Percentiles rank a stretch among this genome's conserved stretches.
Evolutionary conservation across 2,113 vertebrate species (phyloP).

Genomic region (Phycodurus eques): DNA sequence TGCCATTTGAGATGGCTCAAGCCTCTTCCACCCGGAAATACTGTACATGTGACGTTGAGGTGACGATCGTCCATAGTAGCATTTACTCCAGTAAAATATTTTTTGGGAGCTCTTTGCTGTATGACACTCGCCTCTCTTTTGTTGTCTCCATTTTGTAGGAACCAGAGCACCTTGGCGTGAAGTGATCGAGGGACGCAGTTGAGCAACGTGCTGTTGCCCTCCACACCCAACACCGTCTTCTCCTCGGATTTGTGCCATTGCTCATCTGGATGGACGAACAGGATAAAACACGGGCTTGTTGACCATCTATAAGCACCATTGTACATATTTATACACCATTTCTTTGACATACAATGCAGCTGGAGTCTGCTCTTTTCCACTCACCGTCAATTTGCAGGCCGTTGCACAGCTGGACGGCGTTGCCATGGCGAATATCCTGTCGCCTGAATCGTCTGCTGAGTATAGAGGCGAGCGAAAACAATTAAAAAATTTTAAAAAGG

Average conservation of each 20-base stretch:
- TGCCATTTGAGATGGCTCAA: neutral
- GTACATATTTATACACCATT: neutral
- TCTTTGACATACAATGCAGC: neutral
- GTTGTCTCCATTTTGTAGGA: constrained; percentile 78
- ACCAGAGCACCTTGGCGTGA: constrained; percentile 91
- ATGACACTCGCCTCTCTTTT: constrained; percentile 79
- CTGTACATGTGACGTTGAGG: too few relatives aligned
- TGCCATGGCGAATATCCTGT: constrained; percentile 94
- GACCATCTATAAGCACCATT: neutral
- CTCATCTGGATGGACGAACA: constrained; percentile 44
- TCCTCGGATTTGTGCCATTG: constrained; percentile 77
- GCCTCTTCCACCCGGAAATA: too few relatives aligned
- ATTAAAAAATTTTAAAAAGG: neutral
- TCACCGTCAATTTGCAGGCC: constrained; percentile 91
- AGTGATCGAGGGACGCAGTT: constrained; percentile 90
- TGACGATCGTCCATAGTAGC: neutral
- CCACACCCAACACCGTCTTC: constrained; percentile 82
- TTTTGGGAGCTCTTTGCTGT: rapidly evolving
- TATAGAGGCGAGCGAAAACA: constrained; percentile 17
- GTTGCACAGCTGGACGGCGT: constrained; percentile 93
- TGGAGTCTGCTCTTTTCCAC: constrained; percentile 33
- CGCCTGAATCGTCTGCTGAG: constrained; percentile 86
- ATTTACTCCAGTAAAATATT: neutral
- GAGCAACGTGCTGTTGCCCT: constrained; percentile 90
- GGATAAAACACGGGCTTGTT: neutral